Percentiles rank a stretch among this genome's conserved stretches.
Conservation (phyloP, 1,140 invertebrate genomes). For the Seison nebaliae region DNA sequence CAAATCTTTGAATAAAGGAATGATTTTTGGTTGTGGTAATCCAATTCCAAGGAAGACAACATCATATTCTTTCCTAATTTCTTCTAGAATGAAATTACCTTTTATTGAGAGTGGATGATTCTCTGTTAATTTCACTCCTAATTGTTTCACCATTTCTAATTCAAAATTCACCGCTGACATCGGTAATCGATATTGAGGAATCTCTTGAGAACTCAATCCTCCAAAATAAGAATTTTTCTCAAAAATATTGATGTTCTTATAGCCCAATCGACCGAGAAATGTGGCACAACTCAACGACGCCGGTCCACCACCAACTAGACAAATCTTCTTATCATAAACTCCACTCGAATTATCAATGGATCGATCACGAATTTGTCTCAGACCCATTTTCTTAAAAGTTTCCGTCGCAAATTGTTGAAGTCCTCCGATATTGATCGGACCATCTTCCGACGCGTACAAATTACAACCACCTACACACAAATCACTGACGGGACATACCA, state of each 20-base stretch:
- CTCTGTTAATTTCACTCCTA: conserved; percentile 57
- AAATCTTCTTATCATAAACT: conserved; percentile 47
- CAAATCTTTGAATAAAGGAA: conserved; percentile 50
- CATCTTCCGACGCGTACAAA: conserved; percentile 69
- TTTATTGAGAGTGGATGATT: conserved; percentile 14
- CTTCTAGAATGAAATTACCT: conserved; percentile 27
- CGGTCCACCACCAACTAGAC: conserved; percentile 68
- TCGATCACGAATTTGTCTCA: conserved; percentile 54
- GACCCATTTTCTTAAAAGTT: conserved; percentile 73
- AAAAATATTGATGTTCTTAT: conserved; percentile 63
- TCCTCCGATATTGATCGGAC: conserved; percentile 87
- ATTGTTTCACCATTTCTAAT: conserved; percentile 57
- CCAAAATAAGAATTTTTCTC: conserved; percentile 62
- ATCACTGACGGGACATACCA: conserved; percentile 95
- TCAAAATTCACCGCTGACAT: conserved; percentile 74
- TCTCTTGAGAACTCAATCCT: conserved; percentile 69
- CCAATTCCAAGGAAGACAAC: conserved; percentile 72
- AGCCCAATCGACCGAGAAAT: conserved; percentile 67
- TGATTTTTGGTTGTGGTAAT: conserved; percentile 56
- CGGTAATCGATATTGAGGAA: conserved; percentile 79
- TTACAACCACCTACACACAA: conserved; percentile 92
- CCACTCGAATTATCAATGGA: conserved; percentile 29
- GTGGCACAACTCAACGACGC: conserved; percentile 86
- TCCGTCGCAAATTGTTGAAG: conserved; percentile 89
- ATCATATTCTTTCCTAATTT: conserved; percentile 39